Evolutionary conservation across 2,888 invertebrate species (phyloP).

Genomic region (Mallateleia sp.): DNA sequence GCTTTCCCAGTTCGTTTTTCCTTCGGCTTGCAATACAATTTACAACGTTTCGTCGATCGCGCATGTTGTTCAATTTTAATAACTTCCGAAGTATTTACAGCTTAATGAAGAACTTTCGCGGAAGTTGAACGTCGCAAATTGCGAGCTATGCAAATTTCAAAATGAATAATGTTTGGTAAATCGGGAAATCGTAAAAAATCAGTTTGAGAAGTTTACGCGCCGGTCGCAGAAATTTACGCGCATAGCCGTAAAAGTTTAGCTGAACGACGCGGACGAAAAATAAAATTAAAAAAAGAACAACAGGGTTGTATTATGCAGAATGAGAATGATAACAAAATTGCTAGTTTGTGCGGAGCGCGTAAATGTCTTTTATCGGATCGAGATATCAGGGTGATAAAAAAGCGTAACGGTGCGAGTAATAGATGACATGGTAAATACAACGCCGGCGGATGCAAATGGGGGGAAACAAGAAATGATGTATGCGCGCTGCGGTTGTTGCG

Average conservation of each 20-base stretch:
- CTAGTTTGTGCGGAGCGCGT: slow-evolving; percentile 21
- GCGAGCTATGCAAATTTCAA: slow-evolving; percentile 62
- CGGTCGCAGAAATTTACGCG: slow-evolving; percentile 41
- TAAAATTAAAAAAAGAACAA: neutral
- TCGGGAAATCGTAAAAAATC: slow-evolving; percentile 64
- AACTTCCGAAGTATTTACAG: slow-evolving; percentile 63
- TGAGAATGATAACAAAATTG: slow-evolving; percentile 40
- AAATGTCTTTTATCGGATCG: slow-evolving; percentile 50
- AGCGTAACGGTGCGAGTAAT: slow-evolving; percentile 38
- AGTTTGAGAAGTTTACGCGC: slow-evolving; percentile 55
- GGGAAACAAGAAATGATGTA: slow-evolving; percentile 14
- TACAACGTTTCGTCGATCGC: slow-evolving; percentile 37
- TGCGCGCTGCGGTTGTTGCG: neutral
- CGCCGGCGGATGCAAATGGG: neutral
- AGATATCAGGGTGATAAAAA: slow-evolving; percentile 47
- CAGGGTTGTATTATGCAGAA: slow-evolving; percentile 30
- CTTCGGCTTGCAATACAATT: slow-evolving; percentile 8
- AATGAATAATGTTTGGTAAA: slow-evolving; percentile 65
- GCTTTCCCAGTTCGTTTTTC: slow-evolving; percentile 24
- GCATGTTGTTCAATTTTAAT: slow-evolving; percentile 68
- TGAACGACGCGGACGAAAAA: slow-evolving; percentile 21
- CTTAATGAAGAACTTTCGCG: slow-evolving; percentile 62
- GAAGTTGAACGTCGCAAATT: slow-evolving; percentile 57
- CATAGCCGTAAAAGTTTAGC: slow-evolving; percentile 44
- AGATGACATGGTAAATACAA: slow-evolving; percentile 50